These are phyloP conservation scores for Meiosimyza decipiens DNA, from an alignment of 2,888 invertebrate genomes.

Conservation along the genomic window DNA sequence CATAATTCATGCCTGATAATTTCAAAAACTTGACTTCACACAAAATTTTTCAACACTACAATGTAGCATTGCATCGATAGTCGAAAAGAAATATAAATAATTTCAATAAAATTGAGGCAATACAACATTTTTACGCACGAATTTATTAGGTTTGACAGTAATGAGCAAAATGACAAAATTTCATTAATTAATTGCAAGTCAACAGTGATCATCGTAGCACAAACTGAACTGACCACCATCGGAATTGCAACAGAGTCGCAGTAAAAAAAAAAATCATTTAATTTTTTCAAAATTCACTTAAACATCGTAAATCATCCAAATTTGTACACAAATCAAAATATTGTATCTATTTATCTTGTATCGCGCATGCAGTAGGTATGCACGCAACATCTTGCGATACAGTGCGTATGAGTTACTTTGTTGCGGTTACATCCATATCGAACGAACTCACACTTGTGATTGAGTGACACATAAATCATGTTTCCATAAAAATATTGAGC, in stretches of 20 bases:
- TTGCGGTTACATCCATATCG: conserved; percentile 37
- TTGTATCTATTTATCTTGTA: conserved; percentile 30
- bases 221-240: conserved; percentile 36
- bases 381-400: conserved; percentile 22
- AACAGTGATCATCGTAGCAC: conserved; percentile 24
- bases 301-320: conserved; percentile 51
- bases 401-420: conserved; percentile 51
- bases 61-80: no score
- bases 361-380: not conserved
- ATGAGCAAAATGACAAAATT: conserved; percentile 22
- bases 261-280: conserved; percentile 20
- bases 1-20: no score
- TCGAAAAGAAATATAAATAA: conserved; percentile 12
- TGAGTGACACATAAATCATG: conserved; percentile 58
- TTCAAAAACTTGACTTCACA: no score
- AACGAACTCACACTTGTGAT: conserved; percentile 38
- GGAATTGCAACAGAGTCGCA: not conserved
- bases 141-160: conserved; percentile 2
- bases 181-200: conserved; percentile 40
- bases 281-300: conserved; percentile 36
- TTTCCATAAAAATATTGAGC: conserved; percentile 47
- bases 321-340: conserved; percentile 42
- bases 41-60: no score
- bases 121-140: conserved; percentile 15
- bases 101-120: conserved; percentile 29